Evolutionary conservation across 1,140 invertebrate genomes (phyloP), one percentile per base, ranked within the genome.

Genomic region (Psilanteris sp.): DNA sequence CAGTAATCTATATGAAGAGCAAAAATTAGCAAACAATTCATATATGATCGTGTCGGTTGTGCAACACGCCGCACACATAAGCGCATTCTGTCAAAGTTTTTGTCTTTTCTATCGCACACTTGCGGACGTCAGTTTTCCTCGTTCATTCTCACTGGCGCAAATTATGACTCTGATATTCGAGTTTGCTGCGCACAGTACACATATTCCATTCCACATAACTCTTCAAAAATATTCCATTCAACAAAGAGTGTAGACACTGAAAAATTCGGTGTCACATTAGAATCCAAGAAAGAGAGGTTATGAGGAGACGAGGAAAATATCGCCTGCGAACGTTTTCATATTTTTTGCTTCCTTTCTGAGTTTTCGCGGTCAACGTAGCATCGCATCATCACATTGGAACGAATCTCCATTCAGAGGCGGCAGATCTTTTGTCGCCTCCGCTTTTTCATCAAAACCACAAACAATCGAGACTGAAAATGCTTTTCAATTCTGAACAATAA

Each of bases 391-490:
- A 27, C 50, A 43, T 66, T 44, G 50, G 22, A 37, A 37, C 44
- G 31, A 76, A 70, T 75, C 29, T 39, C 64, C 36, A 68, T 75
- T 76, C 50, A 70, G 15, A 13, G 22, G 20, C 50, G 24, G 48
- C 26, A 29, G 36, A 70, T 76, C 72, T 62, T 68, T 76, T 76
- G 64, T 76, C 52, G 43, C 57, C 37, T 50, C 37, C 31, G 32
- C 50, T 70, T 75, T 76, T 76, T 76, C 72, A 68, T 62, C 72
- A 52, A 64, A 68, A 24, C 62, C 61, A 16, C 72, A 62, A 75
- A 75, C 62, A 75, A 68, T 68, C 46, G 71, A 48, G 61, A 74
- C 36, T 39, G 61, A 74, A 74, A 74, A 74, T 62, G 48, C 62
- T 39, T 75, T 75, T 75, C 64, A 64, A 76, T 70, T 22, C 43